Evolutionary conservation across 2,888 invertebrate species (phyloP), one percentile per base, ranked within the genome.

Genomic region (Caenorhabditis afra): DNA sequence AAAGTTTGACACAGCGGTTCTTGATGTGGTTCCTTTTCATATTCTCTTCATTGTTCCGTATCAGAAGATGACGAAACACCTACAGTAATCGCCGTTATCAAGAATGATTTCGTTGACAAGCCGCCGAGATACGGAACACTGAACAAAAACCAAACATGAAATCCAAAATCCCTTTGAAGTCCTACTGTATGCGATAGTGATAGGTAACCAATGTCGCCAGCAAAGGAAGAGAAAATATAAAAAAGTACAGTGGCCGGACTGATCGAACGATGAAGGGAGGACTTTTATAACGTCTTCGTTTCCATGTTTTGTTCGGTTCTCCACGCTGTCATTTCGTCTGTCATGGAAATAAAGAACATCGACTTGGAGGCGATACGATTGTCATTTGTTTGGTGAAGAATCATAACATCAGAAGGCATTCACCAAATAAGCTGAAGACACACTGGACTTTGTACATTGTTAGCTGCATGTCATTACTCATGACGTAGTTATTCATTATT

Each of bases 341-440:
- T 73, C 73, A 73, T 64, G 29, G 3, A 18, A 29, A 39, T 7
- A 22, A 5, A 53, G 29, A 39, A 41, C 55, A 20, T 35, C 16
- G 61, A 70, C 61, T 57, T 47, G 29, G n/a, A 22, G 20, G n/a
- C 58, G 73, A 57, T 62, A 53, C 23, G 47, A 41, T 20, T 53
- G 29, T 41, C 52, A 23, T 55, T 53, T 57, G n/a, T 58, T 73
- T 64, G 73, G 44, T 62, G 64, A 64, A 73, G 57, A 57, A 71
- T 57, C 22, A 47, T 14, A 68, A 58, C 29, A 14, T 59, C 49
- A 8, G 22, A 52, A 35, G 37, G 16, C 29, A 44, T 71, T 71
- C 57, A 55, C 62, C 62, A 71, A 71, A 71, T 49, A 44, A 49
- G 55, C 71, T 55, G 62, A 70, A 70, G 70, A 70, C 70, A 70